Base-by-base conservation (phyloP, 2,888 invertebrate species). In the Peribatodes rhomboidaria region DNA sequence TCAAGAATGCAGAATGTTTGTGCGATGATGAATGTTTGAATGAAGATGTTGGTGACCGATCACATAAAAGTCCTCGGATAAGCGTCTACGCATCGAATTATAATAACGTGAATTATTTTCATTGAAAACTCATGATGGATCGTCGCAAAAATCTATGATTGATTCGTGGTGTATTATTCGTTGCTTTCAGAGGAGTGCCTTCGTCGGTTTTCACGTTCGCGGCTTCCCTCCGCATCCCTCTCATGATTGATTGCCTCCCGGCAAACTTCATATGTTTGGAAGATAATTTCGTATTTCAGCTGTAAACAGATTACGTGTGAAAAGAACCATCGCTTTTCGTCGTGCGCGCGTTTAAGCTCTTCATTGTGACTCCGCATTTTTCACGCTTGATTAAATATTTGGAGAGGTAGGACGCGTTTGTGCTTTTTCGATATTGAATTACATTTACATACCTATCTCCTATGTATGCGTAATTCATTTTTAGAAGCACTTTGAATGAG, bases 201-300 rank as follows among this genome's bases (percentile, higher is more conserved):
- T 78, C 82, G 79, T 78, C 81, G 86, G 84, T 86, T 86, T 84
- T 83, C 88, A 84, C 86, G 85, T 84, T 83, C 83, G 88, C 84
- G 86, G 89, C 87, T 88, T 89, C 84, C 84, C 81, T 78, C 87
- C 89, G 87, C 85, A 84, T 84, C 82, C 82, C 77, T 75, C 75
- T 73, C 49, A 87, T 92, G 93, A 93, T 92, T 92, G 92, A 93
- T 93, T 87, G 84, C 91, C 76, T 70, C 80, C 81, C 80, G 75
- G 83, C 84, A 90, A 92, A 92, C 92, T 92, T 92, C 92, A 92
- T 92, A 93, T 92, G 92, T 91, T 92, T 83, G 85, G 82, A 73
- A 91, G 92, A 92, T 92, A 90, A 92, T 93, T 92, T 92, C 88
- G 90, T 92, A 90, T 91, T 91, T 92, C 90, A 89, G 86, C 89